phyloP scores from a whole-genome alignment of 1,140 invertebrate genomes.

The Venturia canescens region DNA sequence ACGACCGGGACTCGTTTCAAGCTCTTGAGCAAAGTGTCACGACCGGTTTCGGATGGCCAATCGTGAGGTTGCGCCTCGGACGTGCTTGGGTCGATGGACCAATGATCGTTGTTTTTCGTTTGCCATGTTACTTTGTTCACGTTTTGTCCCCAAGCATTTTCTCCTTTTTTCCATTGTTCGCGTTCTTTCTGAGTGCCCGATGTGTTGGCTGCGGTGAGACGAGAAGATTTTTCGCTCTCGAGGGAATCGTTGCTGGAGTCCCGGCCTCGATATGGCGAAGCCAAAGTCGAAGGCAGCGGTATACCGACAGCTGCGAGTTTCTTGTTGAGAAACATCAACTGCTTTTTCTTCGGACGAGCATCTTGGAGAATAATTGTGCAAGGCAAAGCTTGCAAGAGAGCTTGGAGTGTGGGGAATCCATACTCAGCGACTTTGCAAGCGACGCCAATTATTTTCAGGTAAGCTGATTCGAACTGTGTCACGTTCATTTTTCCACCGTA shows the following conservation, averaged over 20 bases:
- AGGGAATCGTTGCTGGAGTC: slow-evolving; percentile 73
- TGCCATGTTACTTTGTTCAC: slow-evolving; percentile 56
- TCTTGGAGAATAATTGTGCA: slow-evolving; percentile 78
- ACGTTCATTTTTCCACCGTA: slow-evolving; percentile 77
- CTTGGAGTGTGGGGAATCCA: slow-evolving; percentile 76
- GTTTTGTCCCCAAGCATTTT: slow-evolving; percentile 61
- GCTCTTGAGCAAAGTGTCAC: slow-evolving; percentile 65
- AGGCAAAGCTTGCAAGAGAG: slow-evolving; percentile 79
- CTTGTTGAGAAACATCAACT: slow-evolving; percentile 72
- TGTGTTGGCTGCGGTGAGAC: slow-evolving; percentile 56
- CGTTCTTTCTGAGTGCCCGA: slow-evolving; percentile 56
- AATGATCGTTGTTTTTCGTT: slow-evolving; percentile 59
- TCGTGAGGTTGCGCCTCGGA: slow-evolving; percentile 56
- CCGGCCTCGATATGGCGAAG: slow-evolving; percentile 63
- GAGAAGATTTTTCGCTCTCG: slow-evolving; percentile 66
- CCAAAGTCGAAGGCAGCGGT: slow-evolving; percentile 58
- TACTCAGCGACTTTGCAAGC: slow-evolving; percentile 78
- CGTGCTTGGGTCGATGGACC: slow-evolving; percentile 53
- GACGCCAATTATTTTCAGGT: slow-evolving; percentile 77
- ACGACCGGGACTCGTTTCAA: slow-evolving; percentile 62
- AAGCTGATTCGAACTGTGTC: slow-evolving; percentile 78
- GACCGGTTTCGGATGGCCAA: slow-evolving; percentile 63
- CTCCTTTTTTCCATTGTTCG: slow-evolving; percentile 59
- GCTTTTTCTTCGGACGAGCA: slow-evolving; percentile 69
- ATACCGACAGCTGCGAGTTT: slow-evolving; percentile 71